These are phyloP conservation scores for Temnothorax ravouxi DNA, from an alignment of 2,888 invertebrate species.

Conservation along the genomic window DNA sequence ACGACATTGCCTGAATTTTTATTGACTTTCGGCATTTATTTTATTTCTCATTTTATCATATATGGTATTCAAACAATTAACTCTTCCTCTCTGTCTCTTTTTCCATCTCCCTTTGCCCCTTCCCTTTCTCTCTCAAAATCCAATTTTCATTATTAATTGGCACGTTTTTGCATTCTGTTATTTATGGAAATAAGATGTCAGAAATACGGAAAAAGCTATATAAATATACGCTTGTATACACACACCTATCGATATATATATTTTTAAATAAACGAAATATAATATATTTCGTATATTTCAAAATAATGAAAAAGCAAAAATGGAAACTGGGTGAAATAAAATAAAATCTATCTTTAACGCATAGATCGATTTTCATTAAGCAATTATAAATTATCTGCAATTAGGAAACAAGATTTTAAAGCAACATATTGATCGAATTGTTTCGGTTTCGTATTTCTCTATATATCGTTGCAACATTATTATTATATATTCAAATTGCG, in stretches of 20 bases:
- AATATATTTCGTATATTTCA: not conserved
- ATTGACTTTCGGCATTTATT: constrained; percentile 21
- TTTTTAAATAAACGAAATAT: not conserved
- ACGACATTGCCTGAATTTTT: not conserved
- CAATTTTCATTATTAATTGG: not conserved
- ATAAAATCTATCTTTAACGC: not conserved
- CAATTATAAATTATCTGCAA: not conserved
- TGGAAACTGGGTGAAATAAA: not conserved
- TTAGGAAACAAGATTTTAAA: not conserved
- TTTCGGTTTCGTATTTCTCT: not conserved
- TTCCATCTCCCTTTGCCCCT: not conserved
- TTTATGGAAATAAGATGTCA: not conserved
- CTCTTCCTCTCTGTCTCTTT: not conserved
- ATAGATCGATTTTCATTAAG: not conserved
- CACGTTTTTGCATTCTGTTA: not conserved
- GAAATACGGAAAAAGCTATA: not conserved
- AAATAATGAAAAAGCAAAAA: not conserved
- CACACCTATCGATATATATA: not conserved
- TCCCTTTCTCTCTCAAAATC: not conserved
- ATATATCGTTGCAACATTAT: not conserved
- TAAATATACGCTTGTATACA: not conserved
- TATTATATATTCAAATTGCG: constrained; percentile 26
- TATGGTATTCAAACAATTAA: not conserved
- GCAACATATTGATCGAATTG: not conserved
- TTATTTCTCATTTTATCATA: not conserved